Evolutionary conservation across 2,888 invertebrate genomes (phyloP), one percentile per base, ranked within the genome.

Genomic region (Tuta absoluta): DNA sequence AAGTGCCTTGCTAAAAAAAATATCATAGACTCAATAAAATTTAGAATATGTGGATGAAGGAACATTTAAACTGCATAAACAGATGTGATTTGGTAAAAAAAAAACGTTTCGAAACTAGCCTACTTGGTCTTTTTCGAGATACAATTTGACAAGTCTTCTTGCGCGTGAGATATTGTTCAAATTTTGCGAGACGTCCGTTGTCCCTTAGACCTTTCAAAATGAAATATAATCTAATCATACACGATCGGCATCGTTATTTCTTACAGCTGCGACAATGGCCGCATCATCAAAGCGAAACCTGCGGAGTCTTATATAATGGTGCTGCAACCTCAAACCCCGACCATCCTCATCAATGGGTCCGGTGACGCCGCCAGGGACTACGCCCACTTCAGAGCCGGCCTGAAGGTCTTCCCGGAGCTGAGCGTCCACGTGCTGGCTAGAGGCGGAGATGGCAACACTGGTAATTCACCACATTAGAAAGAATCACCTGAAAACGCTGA

Each of bases 271-370:
- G 95, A 95, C 77, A 95, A 95, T 80, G 95, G 95, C 0, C 94
- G 94, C 72, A 92, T 94, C 7, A 92, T 97, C 63, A 93, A 94
- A 76, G 95, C 97, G 0, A 95, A 95, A 0, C 94, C 95, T 0
- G 94, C 96, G 0, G 96, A 96, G 83, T 95, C 96, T 10, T 97
- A 96, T 91, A 94, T 98, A 62, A 96, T 97, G 93, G 98, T 98
- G 37, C 92, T 97, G 72, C 95, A 96, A 73, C 96, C 96, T 7
- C 96, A 96, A 80, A 95, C 96, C 63, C 97, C 98, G 49, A 95
- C 95, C 74, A 96, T 97, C 78, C 94, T 95, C 64, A 93, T 98
- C 67, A 95, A 95, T 82, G 98, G 98, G 65, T 94, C 95, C 37
- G 94, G 94, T 48, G 96, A 96, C 86, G 93, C 96, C 70, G 95